A percentile compares a stretch with the other conserved stretches of the same genome.
These are phyloP conservation scores for Anneissia japonica DNA, from an alignment of 35 echinoderm and acorn worm species.

Conservation along the genomic window DNA sequence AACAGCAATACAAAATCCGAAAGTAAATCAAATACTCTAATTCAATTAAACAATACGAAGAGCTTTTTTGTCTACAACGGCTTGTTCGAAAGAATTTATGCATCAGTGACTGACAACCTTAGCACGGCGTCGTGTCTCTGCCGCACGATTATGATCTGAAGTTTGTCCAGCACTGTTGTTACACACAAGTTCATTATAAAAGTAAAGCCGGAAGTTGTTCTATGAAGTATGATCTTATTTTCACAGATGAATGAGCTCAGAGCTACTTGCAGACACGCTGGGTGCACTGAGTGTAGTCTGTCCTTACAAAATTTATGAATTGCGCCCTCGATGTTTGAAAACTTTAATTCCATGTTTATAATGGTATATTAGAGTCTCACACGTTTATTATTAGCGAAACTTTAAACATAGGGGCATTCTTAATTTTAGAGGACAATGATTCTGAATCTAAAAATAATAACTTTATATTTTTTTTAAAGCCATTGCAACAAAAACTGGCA, in stretches of 20 bases:
- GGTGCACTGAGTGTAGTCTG: no score
- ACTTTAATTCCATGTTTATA: no score
- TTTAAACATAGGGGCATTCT: no score
- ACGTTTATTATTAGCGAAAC: no score
- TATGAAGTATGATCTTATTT: neutral
- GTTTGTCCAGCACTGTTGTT: neutral
- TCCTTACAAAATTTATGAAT: neutral
- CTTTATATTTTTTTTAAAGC: no score
- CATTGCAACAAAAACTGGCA: no score
- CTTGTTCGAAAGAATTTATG: neutral
- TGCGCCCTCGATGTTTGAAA: neutral
- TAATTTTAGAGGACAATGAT: no score
- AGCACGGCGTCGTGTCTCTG: neutral
- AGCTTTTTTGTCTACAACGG: neutral
- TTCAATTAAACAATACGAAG: neutral
- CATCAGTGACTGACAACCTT: neutral
- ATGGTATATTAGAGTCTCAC: no score
- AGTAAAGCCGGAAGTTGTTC: neutral
- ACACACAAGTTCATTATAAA: neutral
- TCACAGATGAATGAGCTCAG: neutral
- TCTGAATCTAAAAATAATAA: no score
- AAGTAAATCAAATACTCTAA: neutral
- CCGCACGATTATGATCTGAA: neutral
- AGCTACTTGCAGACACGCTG: no score
- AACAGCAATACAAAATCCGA: neutral